phyloP scores from a whole-genome alignment of 2,888 invertebrate genomes.

The Cotesia congregata region DNA sequence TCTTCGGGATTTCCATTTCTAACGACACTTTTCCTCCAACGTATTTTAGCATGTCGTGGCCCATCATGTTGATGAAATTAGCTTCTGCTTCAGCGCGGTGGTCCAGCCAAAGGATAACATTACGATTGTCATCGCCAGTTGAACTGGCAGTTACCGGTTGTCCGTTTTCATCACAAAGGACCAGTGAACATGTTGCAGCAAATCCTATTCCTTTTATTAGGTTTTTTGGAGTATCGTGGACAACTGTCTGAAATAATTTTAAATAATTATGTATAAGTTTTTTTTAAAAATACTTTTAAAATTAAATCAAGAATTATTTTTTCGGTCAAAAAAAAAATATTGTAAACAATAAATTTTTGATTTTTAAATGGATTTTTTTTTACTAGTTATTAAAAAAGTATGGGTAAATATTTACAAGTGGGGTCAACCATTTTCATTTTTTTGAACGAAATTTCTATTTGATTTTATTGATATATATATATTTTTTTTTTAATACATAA shows the following conservation, averaged over 20 bases:
- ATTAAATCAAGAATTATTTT: too few species aligned
- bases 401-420: too few species aligned
- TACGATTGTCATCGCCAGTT: conserved; percentile 78
- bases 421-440: too few species aligned
- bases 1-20: conserved; percentile 97
- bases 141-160: conserved; percentile 81
- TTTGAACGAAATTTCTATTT: too few species aligned
- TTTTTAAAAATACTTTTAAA: background rate
- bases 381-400: too few species aligned
- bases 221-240: conserved; percentile 72
- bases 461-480: too few species aligned
- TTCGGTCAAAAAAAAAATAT: too few species aligned
- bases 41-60: conserved; percentile 84
- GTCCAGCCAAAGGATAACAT: conserved; percentile 94
- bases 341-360: too few species aligned
- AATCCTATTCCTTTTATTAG: conserved; percentile 90
- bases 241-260: conserved; percentile 73
- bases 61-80: conserved; percentile 81
- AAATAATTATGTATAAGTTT: conserved; percentile 37
- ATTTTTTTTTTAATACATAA: too few species aligned
- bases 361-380: too few species aligned
- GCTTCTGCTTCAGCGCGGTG: conserved; percentile 89
- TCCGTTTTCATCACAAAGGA: conserved; percentile 80
- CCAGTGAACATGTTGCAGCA: conserved; percentile 96
- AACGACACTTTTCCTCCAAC: conserved; percentile 93